Evolutionary conservation across 2,888 invertebrate genomes (phyloP), one percentile per base, ranked within the genome.

Genomic region (Sarcophaga subvicina): DNA sequence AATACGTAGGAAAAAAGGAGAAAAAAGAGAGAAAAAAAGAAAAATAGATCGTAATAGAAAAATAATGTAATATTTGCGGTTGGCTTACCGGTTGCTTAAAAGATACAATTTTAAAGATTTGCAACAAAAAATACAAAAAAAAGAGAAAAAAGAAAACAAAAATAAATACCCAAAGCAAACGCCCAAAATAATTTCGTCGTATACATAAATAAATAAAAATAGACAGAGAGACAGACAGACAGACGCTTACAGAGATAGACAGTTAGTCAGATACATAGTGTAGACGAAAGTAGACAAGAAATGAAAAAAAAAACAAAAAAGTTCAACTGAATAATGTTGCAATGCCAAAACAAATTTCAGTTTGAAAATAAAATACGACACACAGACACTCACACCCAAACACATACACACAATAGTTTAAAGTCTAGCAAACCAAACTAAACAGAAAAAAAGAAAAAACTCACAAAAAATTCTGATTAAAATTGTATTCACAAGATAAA

Each of bases 301-400:
- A 69, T 60, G 45, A 62, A 66, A 12, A 70, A 62, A 78, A 14
- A 4, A 47, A 20, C 25, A 69, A 73, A 73, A 70, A 62, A 78
- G 14, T 69, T 67, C 12, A 60, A 76, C 66, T 81, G 20, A 47
- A 82, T 12, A 17, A 17, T 87, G 87, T 87, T 87, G 87, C 84
- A 87, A 87, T 84, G 82, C 72, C 81, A 76, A 71, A 76, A 59
- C 79, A 76, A 79, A 83, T 79, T 83, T 17, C 54, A 54, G 27
- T 63, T 17, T 22, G 59, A 62, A 83, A 80, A 66, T 73, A 64
- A 17, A 83, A 80, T 83, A 71, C 66, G 75, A 78, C 80, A 77
- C 71, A n/a, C 37, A 37, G 6, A 37, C 37, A 37, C 22, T 22
- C 22, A 22, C 22, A 22, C 22, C 22, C 22, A 22, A 22, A 22